Evolutionary conservation across 2,797 vertebrate genomes (phyloP).

Genomic region (Esox lucius): DNA sequence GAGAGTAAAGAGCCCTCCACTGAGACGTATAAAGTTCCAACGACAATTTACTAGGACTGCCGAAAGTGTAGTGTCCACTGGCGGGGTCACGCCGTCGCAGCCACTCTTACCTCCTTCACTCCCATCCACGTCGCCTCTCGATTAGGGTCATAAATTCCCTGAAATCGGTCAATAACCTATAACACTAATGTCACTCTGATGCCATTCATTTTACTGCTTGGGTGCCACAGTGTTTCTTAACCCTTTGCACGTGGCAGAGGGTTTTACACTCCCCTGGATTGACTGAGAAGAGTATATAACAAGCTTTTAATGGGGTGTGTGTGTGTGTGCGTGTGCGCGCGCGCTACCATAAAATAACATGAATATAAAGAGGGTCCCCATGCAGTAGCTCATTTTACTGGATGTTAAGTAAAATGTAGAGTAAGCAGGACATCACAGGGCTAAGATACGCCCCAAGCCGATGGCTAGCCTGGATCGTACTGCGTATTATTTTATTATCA

Average conservation of each 20-base stretch:
- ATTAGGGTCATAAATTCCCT: slow-evolving; percentile 74
- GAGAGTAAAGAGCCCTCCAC: slow-evolving; percentile 40
- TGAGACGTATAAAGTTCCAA: slow-evolving; percentile 58
- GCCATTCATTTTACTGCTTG: slow-evolving; percentile 68
- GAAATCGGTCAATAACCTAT: slow-evolving; percentile 78
- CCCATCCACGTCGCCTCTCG: slow-evolving; percentile 65
- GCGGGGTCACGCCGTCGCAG: slow-evolving; percentile 50
- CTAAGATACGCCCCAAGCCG: not conserved
- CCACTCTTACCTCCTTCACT: slow-evolving; percentile 65
- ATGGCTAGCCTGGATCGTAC: not conserved
- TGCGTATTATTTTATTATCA: not conserved
- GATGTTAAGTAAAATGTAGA: not conserved
- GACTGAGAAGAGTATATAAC: slow-evolving; percentile 68
- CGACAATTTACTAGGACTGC: slow-evolving; percentile 59
- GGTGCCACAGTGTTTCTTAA: slow-evolving; percentile 63
- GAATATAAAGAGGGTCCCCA: slow-evolving; percentile 12
- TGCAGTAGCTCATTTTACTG: not conserved
- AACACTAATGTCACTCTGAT: slow-evolving; percentile 75
- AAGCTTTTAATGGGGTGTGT: slow-evolving; percentile 50
- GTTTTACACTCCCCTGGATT: slow-evolving; percentile 51
- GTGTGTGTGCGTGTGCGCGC: slow-evolving; percentile 14
- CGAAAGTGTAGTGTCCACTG: slow-evolving; percentile 52
- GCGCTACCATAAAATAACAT: slow-evolving; percentile 41
- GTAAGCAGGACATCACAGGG: not conserved
- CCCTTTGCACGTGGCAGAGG: slow-evolving; percentile 53